These are phyloP conservation scores for Python bivittatus DNA, from an alignment of 2,113 vertebrate genomes.

Conservation along the genomic window DNA sequence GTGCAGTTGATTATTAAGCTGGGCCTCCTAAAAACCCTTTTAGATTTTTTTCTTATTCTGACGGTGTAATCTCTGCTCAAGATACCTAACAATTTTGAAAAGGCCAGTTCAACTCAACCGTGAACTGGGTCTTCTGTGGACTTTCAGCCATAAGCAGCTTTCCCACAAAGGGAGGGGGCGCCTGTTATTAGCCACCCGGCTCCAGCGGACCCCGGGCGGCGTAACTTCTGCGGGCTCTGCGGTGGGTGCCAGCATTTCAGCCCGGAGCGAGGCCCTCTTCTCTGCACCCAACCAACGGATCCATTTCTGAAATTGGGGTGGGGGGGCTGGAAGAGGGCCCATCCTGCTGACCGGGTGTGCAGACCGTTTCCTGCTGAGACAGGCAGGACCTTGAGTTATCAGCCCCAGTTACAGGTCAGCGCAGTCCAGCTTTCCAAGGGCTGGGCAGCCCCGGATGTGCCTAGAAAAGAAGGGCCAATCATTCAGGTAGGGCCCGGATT, in stretches of 20 bases:
- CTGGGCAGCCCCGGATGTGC: neutral
- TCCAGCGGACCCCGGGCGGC: neutral
- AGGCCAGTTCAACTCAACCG: neutral
- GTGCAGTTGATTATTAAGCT: neutral
- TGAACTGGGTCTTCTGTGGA: neutral
- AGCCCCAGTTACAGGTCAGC: neutral
- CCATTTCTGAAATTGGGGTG: neutral
- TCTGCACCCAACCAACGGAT: neutral
- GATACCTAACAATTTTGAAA: neutral
- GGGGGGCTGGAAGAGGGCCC: neutral
- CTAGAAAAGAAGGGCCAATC: neutral
- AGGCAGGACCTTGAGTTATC: no score
- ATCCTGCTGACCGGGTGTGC: neutral
- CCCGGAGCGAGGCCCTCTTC: neutral
- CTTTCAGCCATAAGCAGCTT: neutral
- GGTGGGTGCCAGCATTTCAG: neutral
- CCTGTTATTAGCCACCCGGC: neutral
- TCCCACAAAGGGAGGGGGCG: neutral
- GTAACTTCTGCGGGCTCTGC: neutral
- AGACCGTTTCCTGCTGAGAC: neutral
- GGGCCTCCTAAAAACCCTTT: neutral
- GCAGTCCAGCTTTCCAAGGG: neutral
- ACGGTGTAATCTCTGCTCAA: neutral
- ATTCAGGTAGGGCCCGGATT: no score
- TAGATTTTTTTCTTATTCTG: neutral